Evolutionary conservation across 2,888 invertebrate species (phyloP).

Genomic region (Drosophila mettleri): DNA sequence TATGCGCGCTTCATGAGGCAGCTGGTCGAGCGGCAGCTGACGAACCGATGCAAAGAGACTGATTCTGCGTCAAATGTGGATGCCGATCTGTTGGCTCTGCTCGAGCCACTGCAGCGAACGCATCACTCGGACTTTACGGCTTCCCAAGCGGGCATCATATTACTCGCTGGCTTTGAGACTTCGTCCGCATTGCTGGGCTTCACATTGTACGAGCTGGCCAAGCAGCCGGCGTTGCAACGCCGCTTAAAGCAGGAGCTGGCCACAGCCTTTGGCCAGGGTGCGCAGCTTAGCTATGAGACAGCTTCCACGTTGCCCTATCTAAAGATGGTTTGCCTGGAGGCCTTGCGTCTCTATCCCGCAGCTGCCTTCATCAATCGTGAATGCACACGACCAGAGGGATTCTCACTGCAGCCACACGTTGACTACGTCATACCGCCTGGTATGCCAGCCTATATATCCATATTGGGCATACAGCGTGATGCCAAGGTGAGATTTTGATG

Average conservation of each 20-base stretch:
- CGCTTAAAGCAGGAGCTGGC: conserved; percentile 83
- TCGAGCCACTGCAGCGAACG: conserved; percentile 81
- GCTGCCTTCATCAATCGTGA: conserved; percentile 83
- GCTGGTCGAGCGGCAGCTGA: conserved; percentile 54
- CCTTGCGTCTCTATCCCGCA: conserved; percentile 82
- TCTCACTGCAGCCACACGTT: conserved; percentile 68
- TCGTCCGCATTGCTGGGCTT: conserved; percentile 84
- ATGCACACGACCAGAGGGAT: conserved; percentile 69
- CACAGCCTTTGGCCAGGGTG: conserved; percentile 46
- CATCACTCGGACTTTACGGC: conserved; percentile 77
- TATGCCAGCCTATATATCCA: conserved; percentile 83
- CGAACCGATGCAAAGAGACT: background rate
- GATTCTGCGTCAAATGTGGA: conserved; percentile 59
- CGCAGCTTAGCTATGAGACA: conserved; percentile 81
- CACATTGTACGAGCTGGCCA: conserved; percentile 84
- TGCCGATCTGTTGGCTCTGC: conserved; percentile 84
- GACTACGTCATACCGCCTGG: conserved; percentile 77
- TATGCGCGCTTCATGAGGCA: conserved; percentile 82
- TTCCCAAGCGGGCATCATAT: conserved; percentile 82
- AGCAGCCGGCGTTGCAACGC: conserved; percentile 83
- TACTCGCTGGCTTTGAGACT: conserved; percentile 83
- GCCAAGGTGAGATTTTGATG: conserved; percentile 63
- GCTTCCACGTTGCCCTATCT: conserved; percentile 83
- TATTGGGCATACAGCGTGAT: conserved; percentile 82
- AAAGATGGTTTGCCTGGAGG: conserved; percentile 84